These are phyloP conservation scores for Alcis repandata DNA, from an alignment of 2,888 invertebrate genomes.

Conservation along the genomic window DNA sequence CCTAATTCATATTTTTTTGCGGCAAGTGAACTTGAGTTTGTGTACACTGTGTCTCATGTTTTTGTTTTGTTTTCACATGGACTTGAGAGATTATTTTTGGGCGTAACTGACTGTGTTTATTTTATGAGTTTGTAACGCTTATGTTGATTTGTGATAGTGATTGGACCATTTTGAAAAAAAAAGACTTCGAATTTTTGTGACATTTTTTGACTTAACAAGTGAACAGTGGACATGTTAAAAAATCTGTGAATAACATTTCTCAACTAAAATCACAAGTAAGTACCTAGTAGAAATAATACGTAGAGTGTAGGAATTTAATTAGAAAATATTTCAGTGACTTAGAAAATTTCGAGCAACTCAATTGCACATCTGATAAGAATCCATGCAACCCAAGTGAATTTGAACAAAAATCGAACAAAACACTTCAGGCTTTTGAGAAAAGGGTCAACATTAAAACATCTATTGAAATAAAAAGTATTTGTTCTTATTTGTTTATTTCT, in stretches of 20 bases:
- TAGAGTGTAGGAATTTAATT: constrained; percentile 17
- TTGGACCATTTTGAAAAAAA: constrained; percentile 52
- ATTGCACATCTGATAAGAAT: constrained; percentile 30
- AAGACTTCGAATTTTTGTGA: constrained; percentile 62
- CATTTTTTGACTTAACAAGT: constrained; percentile 64
- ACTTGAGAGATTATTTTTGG: constrained; percentile 72
- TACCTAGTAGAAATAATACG: constrained; percentile 47
- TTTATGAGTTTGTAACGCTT: constrained; percentile 62
- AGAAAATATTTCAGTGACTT: constrained; percentile 9
- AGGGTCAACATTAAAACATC: not conserved
- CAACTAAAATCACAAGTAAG: constrained; percentile 64
- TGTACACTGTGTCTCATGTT: constrained; percentile 72
- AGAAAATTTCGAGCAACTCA: constrained; percentile 5
- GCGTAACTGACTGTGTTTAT: constrained; percentile 74
- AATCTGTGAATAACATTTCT: constrained; percentile 58
- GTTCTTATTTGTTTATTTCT: constrained; percentile 15
- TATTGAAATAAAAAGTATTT: constrained; percentile 9
- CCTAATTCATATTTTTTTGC: constrained; percentile 59
- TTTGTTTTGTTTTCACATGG: constrained; percentile 76
- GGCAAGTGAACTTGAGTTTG: constrained; percentile 71
- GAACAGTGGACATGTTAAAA: constrained; percentile 63
- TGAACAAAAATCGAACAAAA: constrained; percentile 3
- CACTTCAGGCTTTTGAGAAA: not conserved
- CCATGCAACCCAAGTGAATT: not conserved
- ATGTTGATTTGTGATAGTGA: constrained; percentile 65